Base-by-base conservation (phyloP, 2,113 vertebrate species). In the Paracanthobrama guichenoti region DNA sequence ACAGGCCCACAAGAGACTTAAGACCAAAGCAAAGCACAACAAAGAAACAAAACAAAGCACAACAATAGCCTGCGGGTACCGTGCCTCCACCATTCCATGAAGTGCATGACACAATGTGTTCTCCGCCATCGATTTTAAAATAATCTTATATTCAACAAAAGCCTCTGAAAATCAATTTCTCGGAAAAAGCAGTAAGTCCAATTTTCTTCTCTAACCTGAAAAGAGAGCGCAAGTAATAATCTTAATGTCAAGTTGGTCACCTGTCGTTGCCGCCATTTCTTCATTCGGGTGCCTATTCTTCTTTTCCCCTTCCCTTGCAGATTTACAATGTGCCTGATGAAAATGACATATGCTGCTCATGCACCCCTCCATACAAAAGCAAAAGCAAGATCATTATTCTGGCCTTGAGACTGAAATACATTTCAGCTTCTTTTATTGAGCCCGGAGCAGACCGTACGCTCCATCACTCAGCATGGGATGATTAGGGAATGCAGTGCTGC, bases 371-470 rank as follows among this genome's bases (percentile, higher is more conserved):
- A 22, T 35, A 57, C 80, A 71, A 55, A 69, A 82, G 48, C 44
- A 9, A 81, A 73, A 69, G 71, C 62, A 59, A 76, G 60, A 82
- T 86, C 85, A 82, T 84, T 87, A 84, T 71, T 83, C 31, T 69
- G 71, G 69, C 72, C 60, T 71, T 82, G 71, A 81, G 83, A 81
- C 66, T 84, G 83, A 87, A 87, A 80, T 76, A 76, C 71, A 44
- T 87, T 77, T 82, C 79, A 69, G 86, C 60, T 84, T 71, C 79
- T 77, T 87, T 67, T 76, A 69, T 69, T 76, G 66, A 82, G 76
- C 80, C 50, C 26, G 35, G 35, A 72, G 50, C 71, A 81, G 62
- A 28, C 8, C 55, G 39, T 53, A 39, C 1, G 13, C 79, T 82
- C 74, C 85, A 86, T 82, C 79, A 76, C 72, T 86, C 71, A 86